phyloP scores from a whole-genome alignment of 92 coral and sea anemone species.

The Phenganax subtilis region DNA sequence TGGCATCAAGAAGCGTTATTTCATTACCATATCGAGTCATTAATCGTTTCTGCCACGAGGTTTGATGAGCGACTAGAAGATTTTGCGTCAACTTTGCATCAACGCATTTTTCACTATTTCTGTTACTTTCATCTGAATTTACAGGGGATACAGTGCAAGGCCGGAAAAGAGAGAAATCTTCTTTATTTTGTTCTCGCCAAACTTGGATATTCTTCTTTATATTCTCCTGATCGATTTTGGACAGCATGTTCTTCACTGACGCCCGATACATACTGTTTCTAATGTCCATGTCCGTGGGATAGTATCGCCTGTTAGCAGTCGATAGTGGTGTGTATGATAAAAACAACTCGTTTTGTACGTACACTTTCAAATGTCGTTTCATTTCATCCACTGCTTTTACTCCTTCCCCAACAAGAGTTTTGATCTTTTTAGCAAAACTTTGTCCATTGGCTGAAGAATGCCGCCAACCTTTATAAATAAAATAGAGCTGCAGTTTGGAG shows the following conservation, averaged over 20 bases:
- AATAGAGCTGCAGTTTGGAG: background rate
- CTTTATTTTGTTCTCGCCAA: conserved; percentile 28
- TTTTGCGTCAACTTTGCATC: conserved; percentile 14
- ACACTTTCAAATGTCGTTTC: conserved; percentile 28
- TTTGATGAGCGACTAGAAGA: conserved; percentile 51
- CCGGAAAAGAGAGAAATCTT: conserved; percentile 38
- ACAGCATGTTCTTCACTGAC: conserved; percentile 48
- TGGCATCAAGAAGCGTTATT: conserved; percentile 52
- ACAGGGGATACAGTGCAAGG: conserved; percentile 33
- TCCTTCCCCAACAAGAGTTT: conserved; percentile 38
- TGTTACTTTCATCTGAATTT: background rate
- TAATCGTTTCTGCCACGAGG: conserved; percentile 47
- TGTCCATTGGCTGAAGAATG: conserved; percentile 46
- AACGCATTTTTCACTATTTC: background rate
- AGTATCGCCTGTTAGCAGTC: conserved; percentile 54
- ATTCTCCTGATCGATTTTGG: conserved; percentile 57
- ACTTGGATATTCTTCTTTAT: conserved; percentile 39
- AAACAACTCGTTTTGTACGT: conserved; percentile 14
- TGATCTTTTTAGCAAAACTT: conserved; percentile 24
- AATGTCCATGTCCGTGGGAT: conserved; percentile 54
- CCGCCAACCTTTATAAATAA: conserved; percentile 26
- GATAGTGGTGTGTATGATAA: conserved; percentile 30
- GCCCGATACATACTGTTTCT: conserved; percentile 66
- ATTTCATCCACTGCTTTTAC: conserved; percentile 33
- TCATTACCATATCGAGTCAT: conserved; percentile 47